phyloP scores from a whole-genome alignment of 1,140 invertebrate species.

The Philotrypesis tridentata region DNA sequence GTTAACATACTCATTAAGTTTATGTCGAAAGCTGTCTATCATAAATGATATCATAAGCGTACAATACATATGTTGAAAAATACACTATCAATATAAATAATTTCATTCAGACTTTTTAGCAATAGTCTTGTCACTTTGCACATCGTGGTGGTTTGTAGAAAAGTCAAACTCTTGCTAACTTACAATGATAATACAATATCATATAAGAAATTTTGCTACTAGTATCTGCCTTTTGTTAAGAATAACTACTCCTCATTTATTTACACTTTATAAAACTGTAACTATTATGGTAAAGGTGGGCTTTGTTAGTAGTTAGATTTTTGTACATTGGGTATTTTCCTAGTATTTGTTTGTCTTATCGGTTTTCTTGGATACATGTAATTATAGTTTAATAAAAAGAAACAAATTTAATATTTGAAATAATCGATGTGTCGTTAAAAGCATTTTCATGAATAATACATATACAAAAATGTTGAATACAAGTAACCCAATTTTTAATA shows the following conservation, averaged over 20 bases:
- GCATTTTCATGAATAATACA: not conserved
- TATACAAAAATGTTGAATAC: not conserved
- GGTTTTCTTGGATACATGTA: constrained; percentile 23
- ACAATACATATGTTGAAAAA: constrained; percentile 1
- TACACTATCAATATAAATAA: too few species aligned
- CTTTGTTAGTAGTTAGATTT: constrained; percentile 48
- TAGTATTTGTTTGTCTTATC: constrained; percentile 30
- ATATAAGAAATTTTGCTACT: not conserved
- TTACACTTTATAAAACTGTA: constrained; percentile 33
- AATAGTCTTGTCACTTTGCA: not conserved
- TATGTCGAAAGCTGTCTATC: not conserved
- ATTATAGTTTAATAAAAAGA: constrained; percentile 35
- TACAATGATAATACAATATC: constrained; percentile 2
- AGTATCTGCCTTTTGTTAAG: constrained; percentile 38
- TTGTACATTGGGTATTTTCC: constrained; percentile 41
- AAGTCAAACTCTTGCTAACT: not conserved
- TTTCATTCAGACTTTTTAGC: not conserved
- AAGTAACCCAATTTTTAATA: not conserved
- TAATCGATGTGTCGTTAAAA: not conserved
- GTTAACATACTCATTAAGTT: constrained; percentile 17
- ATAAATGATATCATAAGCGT: not conserved
- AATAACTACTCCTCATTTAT: constrained; percentile 30
- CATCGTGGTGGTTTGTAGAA: not conserved
- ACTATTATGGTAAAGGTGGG: constrained; percentile 49
- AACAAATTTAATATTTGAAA: not conserved